Percentiles rank a stretch among this genome's conserved stretches.
These are phyloP conservation scores for Pocillopora damicornis DNA, from an alignment of 64 coral and sea anemone genomes.

Conservation along the genomic window DNA sequence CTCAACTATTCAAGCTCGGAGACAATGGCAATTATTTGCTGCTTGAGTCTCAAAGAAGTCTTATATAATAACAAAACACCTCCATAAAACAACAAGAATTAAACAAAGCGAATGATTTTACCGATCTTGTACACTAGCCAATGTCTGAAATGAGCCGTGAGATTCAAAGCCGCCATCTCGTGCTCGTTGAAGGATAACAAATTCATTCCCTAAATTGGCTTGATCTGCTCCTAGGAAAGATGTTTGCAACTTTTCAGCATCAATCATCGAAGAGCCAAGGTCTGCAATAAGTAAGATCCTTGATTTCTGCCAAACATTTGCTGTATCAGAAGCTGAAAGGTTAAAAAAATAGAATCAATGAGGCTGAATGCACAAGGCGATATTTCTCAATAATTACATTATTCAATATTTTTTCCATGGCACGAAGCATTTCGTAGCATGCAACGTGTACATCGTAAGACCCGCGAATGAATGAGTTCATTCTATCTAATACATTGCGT, in stretches of 20 bases:
- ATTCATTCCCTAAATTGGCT: background rate
- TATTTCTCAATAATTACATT: background rate
- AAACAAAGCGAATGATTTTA: background rate
- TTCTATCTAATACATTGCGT: background rate
- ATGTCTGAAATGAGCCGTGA: background rate
- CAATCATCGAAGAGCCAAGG: background rate
- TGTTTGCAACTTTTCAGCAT: constrained; percentile 2
- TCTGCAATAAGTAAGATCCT: background rate
- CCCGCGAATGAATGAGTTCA: background rate
- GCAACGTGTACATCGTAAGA: background rate
- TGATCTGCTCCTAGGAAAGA: background rate
- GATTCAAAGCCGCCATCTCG: background rate
- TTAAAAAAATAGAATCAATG: background rate
- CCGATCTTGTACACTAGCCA: constrained; percentile 1
- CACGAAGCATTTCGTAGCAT: background rate
- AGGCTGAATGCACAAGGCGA: background rate
- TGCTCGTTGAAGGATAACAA: constrained; percentile 1
- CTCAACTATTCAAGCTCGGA: background rate
- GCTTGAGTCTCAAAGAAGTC: background rate
- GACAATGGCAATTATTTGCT: constrained; percentile 19
- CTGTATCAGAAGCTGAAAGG: constrained; percentile 1
- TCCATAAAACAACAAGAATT: background rate
- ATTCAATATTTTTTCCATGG: background rate
- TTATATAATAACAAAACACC: background rate
- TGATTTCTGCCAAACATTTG: background rate